phyloP scores from a whole-genome alignment of 2,113 vertebrate genomes.

The Stegastes partitus region DNA sequence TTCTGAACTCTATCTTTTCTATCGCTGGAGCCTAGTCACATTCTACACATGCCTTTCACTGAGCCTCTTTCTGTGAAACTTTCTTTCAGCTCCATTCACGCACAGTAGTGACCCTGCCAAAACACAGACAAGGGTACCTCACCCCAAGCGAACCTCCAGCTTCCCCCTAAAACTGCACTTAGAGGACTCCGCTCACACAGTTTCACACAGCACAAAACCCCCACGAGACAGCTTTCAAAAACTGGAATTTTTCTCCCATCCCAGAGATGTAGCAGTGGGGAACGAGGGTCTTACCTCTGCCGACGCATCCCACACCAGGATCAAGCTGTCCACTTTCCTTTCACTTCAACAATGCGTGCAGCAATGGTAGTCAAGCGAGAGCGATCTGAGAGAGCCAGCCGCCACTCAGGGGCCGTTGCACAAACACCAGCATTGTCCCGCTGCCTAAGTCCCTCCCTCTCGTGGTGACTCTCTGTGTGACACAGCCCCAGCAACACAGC shows the following conservation, averaged over 20 bases:
- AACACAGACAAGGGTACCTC: conserved; percentile 74
- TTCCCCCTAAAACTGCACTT: conserved; percentile 39
- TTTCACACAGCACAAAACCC: conserved; percentile 25
- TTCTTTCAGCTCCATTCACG: conserved; percentile 82
- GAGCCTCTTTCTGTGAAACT: conserved; percentile 79
- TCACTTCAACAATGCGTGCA: conserved; percentile 78
- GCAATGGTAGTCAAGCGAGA: conserved; percentile 80
- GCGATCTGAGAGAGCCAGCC: conserved; percentile 77
- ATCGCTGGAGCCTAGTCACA: conserved; percentile 63
- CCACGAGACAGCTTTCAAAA: conserved; percentile 16
- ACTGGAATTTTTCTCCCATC: conserved; percentile 21
- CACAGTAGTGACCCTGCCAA: conserved; percentile 81
- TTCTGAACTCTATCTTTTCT: conserved; percentile 28
- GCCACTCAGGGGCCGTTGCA: conserved; percentile 83
- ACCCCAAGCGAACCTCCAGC: conserved; percentile 60
- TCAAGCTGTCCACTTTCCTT: conserved; percentile 74
- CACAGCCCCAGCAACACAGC: conserved; percentile 69
- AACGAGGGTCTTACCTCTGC: conserved; percentile 74
- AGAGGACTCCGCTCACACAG: conserved; percentile 31
- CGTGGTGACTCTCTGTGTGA: conserved; percentile 77
- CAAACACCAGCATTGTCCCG: conserved; percentile 86
- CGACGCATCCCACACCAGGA: conserved; percentile 72
- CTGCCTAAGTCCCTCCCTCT: conserved; percentile 83
- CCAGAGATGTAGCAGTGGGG: conserved; percentile 35
- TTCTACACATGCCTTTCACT: conserved; percentile 83